A percentile compares a stretch with the other conserved stretches of the same genome.
These are phyloP conservation scores for Drosophila leonis DNA, from an alignment of 2,888 invertebrate species.

Conservation along the genomic window DNA sequence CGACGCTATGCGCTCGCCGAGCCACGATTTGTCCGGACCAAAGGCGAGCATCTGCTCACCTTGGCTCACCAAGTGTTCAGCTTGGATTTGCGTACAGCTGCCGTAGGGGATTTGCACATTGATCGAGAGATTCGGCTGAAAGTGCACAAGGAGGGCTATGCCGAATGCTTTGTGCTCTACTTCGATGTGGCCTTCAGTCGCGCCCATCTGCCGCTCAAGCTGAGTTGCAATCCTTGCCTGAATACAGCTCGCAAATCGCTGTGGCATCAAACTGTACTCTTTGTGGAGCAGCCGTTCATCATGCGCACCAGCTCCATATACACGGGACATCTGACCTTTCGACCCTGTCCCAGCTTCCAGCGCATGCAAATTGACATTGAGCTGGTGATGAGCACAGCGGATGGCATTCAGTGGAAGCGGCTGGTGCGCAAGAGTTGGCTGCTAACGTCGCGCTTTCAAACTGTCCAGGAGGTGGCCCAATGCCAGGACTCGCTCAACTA, in stretches of 20 bases:
- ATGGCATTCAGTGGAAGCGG: not conserved
- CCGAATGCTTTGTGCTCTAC: constrained; percentile 62
- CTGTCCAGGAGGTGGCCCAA: constrained; percentile 38
- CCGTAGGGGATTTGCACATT: constrained; percentile 35
- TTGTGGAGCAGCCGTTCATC: constrained; percentile 56
- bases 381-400: constrained; percentile 23
- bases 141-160: constrained; percentile 32
- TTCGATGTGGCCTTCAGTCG: constrained; percentile 68
- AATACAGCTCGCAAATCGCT: constrained; percentile 15
- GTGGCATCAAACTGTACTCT: constrained; percentile 64
- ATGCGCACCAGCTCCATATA: constrained; percentile 46
- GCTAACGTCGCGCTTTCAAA: constrained; percentile 44
- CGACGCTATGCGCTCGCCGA: constrained; percentile 97
- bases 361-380: constrained; percentile 55
- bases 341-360: constrained; percentile 15
- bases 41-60: constrained; percentile 43
- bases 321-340: constrained; percentile 46
- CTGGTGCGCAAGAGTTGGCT: constrained; percentile 58
- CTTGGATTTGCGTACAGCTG: constrained; percentile 37
- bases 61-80: constrained; percentile 47
- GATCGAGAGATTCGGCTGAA: constrained; percentile 36
- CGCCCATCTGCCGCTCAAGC: constrained; percentile 29
- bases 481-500: constrained; percentile 59
- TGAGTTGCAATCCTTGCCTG: constrained; percentile 66
- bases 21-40: constrained; percentile 86